Conservation (phyloP, 2,888 invertebrate genomes). For the Ornithoptera priamus region DNA sequence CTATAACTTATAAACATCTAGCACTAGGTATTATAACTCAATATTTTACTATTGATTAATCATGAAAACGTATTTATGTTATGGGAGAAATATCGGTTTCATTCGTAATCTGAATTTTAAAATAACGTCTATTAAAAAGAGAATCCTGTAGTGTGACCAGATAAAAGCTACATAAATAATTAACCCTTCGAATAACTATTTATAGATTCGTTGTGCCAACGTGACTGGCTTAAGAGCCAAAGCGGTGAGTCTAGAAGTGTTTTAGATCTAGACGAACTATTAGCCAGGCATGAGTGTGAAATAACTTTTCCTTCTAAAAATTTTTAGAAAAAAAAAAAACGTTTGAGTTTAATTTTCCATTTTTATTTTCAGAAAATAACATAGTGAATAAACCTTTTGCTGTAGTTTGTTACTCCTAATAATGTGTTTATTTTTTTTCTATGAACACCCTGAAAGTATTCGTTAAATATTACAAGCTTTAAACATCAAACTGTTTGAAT, state of each 20-base stretch:
- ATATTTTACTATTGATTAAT: too few species aligned
- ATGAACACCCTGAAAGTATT: constrained; percentile 32
- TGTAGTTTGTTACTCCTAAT: constrained; percentile 17
- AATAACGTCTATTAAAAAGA: background rate
- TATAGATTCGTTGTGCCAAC: constrained; percentile 78
- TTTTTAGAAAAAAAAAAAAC: constrained; percentile 34
- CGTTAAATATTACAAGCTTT: background rate
- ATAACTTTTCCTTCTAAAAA: constrained; percentile 50
- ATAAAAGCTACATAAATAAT: background rate
- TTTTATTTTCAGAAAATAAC: constrained; percentile 3
- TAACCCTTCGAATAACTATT: constrained; percentile 47
- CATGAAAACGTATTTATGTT: too few species aligned
- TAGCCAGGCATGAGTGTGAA: constrained; percentile 64
- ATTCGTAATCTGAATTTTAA: background rate
- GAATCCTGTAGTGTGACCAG: background rate
- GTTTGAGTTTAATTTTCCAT: background rate
- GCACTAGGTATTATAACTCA: too few species aligned
- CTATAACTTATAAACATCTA: too few species aligned
- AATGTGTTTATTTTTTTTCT: constrained; percentile 27
- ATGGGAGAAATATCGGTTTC: background rate
- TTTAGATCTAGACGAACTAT: constrained; percentile 71
- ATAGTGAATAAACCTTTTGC: background rate
- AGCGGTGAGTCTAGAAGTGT: constrained; percentile 76
- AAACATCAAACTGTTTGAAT: constrained; percentile 15
- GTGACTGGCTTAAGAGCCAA: constrained; percentile 78